Evolutionary conservation across 2,888 invertebrate species (phyloP), one percentile per base, ranked within the genome.

Genomic region (Campoplex nolae): DNA sequence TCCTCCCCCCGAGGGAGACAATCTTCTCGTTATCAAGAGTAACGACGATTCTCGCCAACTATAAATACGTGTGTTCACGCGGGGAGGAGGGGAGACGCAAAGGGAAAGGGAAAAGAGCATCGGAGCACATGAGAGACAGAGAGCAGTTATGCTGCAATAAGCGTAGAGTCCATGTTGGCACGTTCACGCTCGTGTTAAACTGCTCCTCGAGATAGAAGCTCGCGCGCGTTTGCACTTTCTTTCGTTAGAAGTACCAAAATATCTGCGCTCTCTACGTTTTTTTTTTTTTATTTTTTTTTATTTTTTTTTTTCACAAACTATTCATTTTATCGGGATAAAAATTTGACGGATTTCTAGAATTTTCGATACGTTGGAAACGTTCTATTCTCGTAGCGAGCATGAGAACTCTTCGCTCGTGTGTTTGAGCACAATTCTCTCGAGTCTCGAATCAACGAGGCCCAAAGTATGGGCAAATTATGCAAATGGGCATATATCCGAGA

Each of bases 81-180:
- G 54, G 18, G 35, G n/a, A 9, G n/a, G 67, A 13, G 18, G 54
- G 54, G 35, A 56, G 54, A 56, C 67, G 45, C 81, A 6, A 73
- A 78, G 81, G 81, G 78, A 81, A 79, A 84, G 83, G 86, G 81
- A 84, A 83, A 78, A 76, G 83, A 84, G 81, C 73, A 81, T 71
- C 81, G 73, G 6, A n/a, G 78, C 78, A 56, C 62, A 75, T 73
- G 77, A 80, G 78, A 76, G 73, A 65, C 81, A 23, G 42, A 38
- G 58, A 62, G 62, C 62, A 13, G 84, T 68, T 51, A 54, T 56
- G 70, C 70, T 67, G 86, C 83, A 88, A 84, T 81, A 78, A 86
- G 78, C 77, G 54, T 80, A 48, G 73, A 84, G 83, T 81, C 56
- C 48, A 35, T 70, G 77, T 81, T 68, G 76, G 56, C 71, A 68